Base-by-base conservation (phyloP, 1,140 invertebrate species). In the Diachasma alloeum region DNA sequence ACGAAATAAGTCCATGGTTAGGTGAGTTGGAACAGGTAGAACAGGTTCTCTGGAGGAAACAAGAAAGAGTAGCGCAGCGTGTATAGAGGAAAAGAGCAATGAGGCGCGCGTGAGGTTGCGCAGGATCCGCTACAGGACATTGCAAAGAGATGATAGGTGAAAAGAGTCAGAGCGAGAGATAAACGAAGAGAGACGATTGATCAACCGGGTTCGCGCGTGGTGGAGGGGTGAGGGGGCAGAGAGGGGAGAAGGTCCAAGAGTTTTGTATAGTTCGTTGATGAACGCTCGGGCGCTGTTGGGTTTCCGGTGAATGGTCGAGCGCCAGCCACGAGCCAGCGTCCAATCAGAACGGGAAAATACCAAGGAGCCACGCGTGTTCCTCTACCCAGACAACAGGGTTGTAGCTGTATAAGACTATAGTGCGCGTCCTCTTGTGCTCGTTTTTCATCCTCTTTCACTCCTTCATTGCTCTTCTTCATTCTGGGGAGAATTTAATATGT, bases 291-390 rank as follows among this genome's bases (percentile, higher is more conserved):
- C 31, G 81, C 82, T 75, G 81, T 71, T 79, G 81, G 80, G 84
- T 87, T 88, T 88, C 87, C 87, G 86, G 86, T 87, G 86, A 87
- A 86, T 83, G 88, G 88, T 53, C 88, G 88, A 89, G 84, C 88
- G 88, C 87, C 88, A 83, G 88, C 87, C 88, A 89, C 88, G 88
- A 89, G 88, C 88, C 88, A 85, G 79, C 85, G 84, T 89, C 88
- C 88, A 89, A 90, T 89, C 88, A 89, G 86, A 83, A 80, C 84
- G 84, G 84, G 22, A 89, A 88, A 82, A 84, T 83, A 85, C 79
- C 75, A 36, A 73, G 81, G 84, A 85, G 87, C 88, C 87, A 89
- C 88, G 88, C 88, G 88, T 85, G 83, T 79, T 76, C 42, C 39
- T 42, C 39, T 42, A 22, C n/a, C 48, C n/a, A n/a, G n/a, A 56